A percentile compares a stretch with the other conserved stretches of the same genome.
These are phyloP conservation scores for Oostethus manadensis DNA, from an alignment of 2,113 vertebrate species.

Conservation along the genomic window DNA sequence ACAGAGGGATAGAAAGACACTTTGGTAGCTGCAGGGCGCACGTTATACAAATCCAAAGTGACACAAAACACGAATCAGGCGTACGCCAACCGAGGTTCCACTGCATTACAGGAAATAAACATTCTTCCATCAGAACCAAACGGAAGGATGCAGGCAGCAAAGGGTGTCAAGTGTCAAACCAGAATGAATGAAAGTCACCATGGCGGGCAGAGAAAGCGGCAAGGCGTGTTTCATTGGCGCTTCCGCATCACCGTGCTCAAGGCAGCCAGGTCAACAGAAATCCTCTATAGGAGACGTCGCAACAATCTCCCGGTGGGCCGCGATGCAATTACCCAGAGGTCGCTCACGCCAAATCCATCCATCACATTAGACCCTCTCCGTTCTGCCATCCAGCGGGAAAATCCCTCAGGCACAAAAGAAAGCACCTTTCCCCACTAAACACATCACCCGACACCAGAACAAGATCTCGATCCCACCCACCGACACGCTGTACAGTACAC, in stretches of 20 bases:
- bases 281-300: background rate
- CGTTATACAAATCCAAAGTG: no score
- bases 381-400: background rate
- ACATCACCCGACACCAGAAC: background rate
- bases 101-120: no score
- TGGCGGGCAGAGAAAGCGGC: background rate
- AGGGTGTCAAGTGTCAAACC: background rate
- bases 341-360: background rate
- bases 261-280: background rate
- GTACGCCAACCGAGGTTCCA: no score
- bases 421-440: background rate
- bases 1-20: conserved; percentile 1
- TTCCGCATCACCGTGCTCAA: background rate
- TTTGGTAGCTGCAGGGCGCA: no score
- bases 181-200: background rate
- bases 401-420: background rate
- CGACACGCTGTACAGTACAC: no score
- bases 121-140: no score
- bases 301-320: background rate
- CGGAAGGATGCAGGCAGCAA: background rate
- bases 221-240: background rate
- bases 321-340: conserved; percentile 1
- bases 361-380: background rate
- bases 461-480: background rate
- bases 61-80: no score